A percentile compares a stretch with the other conserved stretches of the same genome.
Conservation (phyloP, 2,113 vertebrate genomes). For the Gymnocephalus cernua region DNA sequence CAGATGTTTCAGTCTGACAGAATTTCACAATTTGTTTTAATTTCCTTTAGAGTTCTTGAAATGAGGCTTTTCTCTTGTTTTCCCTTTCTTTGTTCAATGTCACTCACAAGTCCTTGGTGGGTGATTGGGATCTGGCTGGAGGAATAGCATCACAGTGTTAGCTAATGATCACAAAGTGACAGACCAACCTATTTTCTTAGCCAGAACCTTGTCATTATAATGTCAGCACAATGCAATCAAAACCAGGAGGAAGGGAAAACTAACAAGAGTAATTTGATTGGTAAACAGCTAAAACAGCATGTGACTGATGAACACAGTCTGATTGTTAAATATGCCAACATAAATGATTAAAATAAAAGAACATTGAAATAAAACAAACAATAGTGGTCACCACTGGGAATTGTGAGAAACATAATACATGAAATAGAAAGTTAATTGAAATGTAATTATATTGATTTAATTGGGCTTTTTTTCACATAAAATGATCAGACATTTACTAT, state of each 20-base stretch:
- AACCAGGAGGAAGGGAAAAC: not conserved
- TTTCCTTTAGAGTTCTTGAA: constrained; percentile 6
- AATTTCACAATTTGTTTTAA: not conserved
- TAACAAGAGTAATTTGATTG: not conserved
- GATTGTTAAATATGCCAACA: not conserved
- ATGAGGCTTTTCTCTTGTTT: not conserved
- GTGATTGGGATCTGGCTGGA: not conserved
- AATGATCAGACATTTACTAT: not conserved
- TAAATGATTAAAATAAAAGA: not conserved
- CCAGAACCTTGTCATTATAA: not conserved
- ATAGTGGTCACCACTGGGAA: not conserved
- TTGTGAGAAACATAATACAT: not conserved
- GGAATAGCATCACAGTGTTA: not conserved
- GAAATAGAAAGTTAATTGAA: not conserved
- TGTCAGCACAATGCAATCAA: not conserved
- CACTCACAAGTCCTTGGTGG: not conserved
- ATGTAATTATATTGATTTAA: not conserved
- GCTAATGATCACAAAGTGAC: constrained; percentile 7
- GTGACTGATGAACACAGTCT: constrained; percentile 1
- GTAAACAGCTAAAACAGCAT: constrained; percentile 6
- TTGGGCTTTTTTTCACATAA: not conserved
- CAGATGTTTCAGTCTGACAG: not conserved
- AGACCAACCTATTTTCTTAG: constrained; percentile 1
- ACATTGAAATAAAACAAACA: constrained; percentile 2
- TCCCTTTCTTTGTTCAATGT: not conserved